Evolutionary conservation across 2,888 invertebrate genomes (phyloP).

Genomic region (Lasioglossum villosulum): DNA sequence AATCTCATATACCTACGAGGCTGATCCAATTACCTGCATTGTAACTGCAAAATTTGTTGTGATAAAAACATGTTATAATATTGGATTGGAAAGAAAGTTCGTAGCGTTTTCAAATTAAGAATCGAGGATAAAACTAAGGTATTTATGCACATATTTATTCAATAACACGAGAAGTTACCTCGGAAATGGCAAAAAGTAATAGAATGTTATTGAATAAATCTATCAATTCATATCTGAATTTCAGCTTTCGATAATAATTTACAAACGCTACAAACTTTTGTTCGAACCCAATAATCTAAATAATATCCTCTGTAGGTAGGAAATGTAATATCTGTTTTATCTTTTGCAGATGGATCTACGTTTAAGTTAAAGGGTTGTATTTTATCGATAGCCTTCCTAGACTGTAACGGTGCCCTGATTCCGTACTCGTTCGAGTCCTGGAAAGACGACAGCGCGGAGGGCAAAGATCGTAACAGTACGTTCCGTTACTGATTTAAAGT

Average conservation of each 20-base stretch:
- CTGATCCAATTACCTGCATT: not conserved
- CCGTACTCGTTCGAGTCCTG: constrained; percentile 96
- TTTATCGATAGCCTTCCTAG: constrained; percentile 97
- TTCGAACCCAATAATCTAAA: no score
- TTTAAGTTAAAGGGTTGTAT: constrained; percentile 98
- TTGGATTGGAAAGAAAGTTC: no score
- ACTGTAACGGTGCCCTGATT: constrained; percentile 96
- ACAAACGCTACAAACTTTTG: no score
- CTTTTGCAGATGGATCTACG: constrained; percentile 94
- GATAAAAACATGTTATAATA: not conserved
- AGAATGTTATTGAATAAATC: not conserved
- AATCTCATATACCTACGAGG: no score
- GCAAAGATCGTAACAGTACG: constrained; percentile 82
- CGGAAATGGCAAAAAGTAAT: no score
- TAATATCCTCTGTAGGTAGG: not conserved
- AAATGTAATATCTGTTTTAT: not conserved
- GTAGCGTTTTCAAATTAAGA: no score
- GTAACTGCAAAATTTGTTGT: not conserved
- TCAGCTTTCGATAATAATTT: no score
- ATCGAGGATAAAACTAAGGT: no score
- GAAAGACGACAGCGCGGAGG: constrained; percentile 93
- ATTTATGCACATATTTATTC: no score
- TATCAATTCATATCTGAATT: no score
- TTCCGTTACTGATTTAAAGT: constrained; percentile 12
- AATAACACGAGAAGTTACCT: no score